Evolutionary conservation across 2,888 invertebrate species (phyloP).

Genomic region (Coelinius sp.): DNA sequence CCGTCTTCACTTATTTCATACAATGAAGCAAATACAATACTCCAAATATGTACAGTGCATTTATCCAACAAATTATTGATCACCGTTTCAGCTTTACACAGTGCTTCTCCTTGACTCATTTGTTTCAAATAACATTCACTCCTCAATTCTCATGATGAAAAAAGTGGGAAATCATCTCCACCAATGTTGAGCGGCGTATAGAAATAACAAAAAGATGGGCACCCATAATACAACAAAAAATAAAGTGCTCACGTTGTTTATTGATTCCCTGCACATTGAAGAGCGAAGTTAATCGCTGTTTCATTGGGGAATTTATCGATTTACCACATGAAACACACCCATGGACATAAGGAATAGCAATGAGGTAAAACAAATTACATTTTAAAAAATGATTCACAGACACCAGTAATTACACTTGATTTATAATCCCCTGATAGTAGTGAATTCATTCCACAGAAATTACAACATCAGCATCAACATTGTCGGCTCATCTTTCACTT

Average conservation of each 20-base stretch:
- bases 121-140: not conserved
- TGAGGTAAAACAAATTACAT: not conserved
- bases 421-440: not conserved
- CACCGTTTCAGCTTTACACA: not conserved
- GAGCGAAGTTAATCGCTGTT: not conserved
- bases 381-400: not conserved
- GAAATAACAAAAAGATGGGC: not conserved
- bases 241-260: not conserved
- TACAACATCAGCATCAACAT: not conserved
- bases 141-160: not conserved
- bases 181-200: not conserved
- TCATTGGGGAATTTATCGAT: conserved; percentile 20
- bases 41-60: conserved; percentile 28
- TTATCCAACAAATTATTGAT: conserved; percentile 30
- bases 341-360: not conserved
- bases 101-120: not conserved
- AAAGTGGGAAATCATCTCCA: not conserved
- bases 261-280: not conserved
- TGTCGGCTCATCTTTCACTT: not conserved
- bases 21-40: conserved; percentile 3
- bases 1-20: conserved; percentile 27
- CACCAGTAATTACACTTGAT: conserved; percentile 8
- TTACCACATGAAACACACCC: conserved; percentile 17
- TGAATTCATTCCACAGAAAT: not conserved
- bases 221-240: not conserved